Evolutionary conservation across 2,113 vertebrate genomes (phyloP), one percentile per base, ranked within the genome.

Genomic region (Hiodon tergisus): DNA sequence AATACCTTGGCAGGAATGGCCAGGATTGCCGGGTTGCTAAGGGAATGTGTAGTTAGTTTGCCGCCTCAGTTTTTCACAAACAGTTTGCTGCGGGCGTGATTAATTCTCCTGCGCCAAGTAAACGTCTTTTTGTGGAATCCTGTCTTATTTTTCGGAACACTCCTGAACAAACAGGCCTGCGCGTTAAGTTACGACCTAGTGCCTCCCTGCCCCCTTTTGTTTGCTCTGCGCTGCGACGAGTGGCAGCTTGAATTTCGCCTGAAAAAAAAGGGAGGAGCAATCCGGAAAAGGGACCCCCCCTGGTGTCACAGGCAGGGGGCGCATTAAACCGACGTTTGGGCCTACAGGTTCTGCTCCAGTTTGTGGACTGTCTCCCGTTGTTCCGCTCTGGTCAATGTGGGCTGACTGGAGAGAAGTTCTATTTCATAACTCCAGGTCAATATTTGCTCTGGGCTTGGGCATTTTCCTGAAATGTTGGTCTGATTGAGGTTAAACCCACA

Each of bases 211-310:
- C 58, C 58, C 58, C 58, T 59, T 14, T 11, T 9, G 58, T 59
- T 59, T 3, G 14, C 76, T 0, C 86, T 87, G 84, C 79, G 86
- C 86, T 87, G 83, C 81, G 71, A 80, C 78, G 57, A 16, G 31
- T 31, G 8, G 61, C 14, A 9, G 68, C n/a, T 69, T 16, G 9
- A 52, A 54, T 69, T 69, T 69, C 68, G 31, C 68, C 68, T 31
- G 31, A 31, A 31, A 31, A 31, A 31, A 31, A 31, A 31, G 31
- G 31, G 31, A 31, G 31, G 31, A 31, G 31, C 31, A 31, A 31
- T 31, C 31, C 31, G 54, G 54, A 57, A 57, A 57, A 57, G 54
- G 54, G 54, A 5, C 5, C 5, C 5, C 5, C 54, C 54, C 31
- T 31, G 31, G 31, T 16, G 61, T 31, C 4, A 7, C 61, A 63